These are phyloP conservation scores for Lamprotornis superbus DNA, from an alignment of 2,113 vertebrate genomes.

Conservation along the genomic window DNA sequence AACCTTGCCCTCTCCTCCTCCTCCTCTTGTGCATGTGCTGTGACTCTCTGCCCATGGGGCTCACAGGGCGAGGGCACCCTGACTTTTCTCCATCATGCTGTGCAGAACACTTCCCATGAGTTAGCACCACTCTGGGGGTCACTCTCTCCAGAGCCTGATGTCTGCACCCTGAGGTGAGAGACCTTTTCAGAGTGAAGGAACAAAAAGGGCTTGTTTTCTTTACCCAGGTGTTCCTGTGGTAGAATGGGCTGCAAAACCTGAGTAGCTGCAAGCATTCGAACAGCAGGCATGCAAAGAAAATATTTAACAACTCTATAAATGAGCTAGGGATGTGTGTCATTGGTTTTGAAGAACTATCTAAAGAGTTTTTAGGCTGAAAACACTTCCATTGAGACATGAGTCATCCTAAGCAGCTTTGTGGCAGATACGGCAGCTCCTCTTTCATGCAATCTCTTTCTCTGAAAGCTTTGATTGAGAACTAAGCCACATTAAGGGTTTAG, in stretches of 20 bases:
- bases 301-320: background rate
- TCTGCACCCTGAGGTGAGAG: background rate
- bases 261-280: background rate
- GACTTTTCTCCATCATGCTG: rapidly evolving
- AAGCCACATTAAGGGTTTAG: background rate
- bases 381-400: background rate
- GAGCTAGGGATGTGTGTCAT: background rate
- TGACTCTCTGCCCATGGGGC: rapidly evolving
- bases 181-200: background rate
- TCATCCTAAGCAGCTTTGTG: background rate
- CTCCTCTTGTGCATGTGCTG: rapidly evolving
- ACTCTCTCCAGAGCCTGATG: background rate
- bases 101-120: rapidly evolving
- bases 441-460: background rate
- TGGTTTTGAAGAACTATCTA: background rate
- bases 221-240: background rate
- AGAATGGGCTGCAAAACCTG: background rate
- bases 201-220: background rate
- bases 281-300: background rate
- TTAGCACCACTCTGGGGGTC: background rate
- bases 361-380: background rate
- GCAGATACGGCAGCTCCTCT: background rate
- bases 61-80: no score
- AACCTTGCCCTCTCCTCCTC: background rate
- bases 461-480: conserved; percentile 10